Conservation (phyloP, 2,113 vertebrate genomes). For the Phaethon lepturus region DNA sequence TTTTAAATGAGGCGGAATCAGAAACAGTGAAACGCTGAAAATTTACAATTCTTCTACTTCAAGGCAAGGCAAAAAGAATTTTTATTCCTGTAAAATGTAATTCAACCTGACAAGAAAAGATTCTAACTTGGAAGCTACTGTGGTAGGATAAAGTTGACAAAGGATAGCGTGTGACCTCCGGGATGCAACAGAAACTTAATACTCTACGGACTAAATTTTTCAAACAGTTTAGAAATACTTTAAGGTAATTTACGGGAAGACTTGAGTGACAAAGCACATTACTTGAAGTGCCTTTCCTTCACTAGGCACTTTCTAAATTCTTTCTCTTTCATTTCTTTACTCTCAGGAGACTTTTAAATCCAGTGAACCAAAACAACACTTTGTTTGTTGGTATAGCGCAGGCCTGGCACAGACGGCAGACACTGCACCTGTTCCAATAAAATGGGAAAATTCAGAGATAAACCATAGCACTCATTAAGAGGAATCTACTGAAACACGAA, state of each 20-base stretch:
- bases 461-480: constrained; percentile 48
- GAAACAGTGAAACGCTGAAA: not conserved
- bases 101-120: constrained; percentile 45
- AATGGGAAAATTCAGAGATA: constrained; percentile 50
- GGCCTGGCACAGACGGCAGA: constrained; percentile 45
- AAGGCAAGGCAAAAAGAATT: not conserved
- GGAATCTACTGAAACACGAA: constrained; percentile 37
- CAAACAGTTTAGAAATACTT: constrained; percentile 51
- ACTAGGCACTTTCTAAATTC: constrained; percentile 54
- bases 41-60: not conserved
- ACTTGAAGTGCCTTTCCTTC: constrained; percentile 61
- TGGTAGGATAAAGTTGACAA: constrained; percentile 29
- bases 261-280: constrained; percentile 68
- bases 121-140: constrained; percentile 32
- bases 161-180: not conserved
- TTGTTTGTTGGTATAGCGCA: constrained; percentile 31
- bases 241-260: constrained; percentile 54
- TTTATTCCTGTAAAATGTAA: constrained; percentile 49
- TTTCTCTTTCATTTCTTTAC: constrained; percentile 69
- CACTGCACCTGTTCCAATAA: constrained; percentile 77
- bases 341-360: constrained; percentile 68
- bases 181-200: constrained; percentile 57
- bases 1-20: constrained; percentile 28
- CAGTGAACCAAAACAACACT: constrained; percentile 59
- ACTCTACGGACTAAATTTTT: not conserved